Base-by-base conservation (phyloP, 2,113 vertebrate species). In the Elephantulus edwardii region DNA sequence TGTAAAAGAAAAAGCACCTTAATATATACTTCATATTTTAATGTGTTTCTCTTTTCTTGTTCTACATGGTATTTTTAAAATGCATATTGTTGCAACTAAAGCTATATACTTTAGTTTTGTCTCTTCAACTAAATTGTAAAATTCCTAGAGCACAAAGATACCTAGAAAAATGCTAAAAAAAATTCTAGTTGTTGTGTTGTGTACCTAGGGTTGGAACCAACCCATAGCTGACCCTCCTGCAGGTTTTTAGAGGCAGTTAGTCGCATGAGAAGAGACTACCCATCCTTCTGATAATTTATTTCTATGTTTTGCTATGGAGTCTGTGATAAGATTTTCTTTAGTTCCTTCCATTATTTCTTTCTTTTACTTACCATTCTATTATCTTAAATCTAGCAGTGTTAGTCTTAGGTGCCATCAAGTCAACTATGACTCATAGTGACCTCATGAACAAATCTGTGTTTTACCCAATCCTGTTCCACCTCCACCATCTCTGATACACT, bases 11-110 rank as follows among this genome's bases (percentile, higher is more conserved):
- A 70, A 42, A 88, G 86, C 1, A 10, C 44, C 72, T 26, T 83
- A 56, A 19, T n/a, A 58, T 1, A 80, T 62, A 90, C 13, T 77
- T 83, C 66, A 24, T 68, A 83, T 83, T 93, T 89, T 75, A 68
- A 74, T 89, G 86, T 83, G 26, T 8, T 88, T 71, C 90, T 62
- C 48, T 80, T 88, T 35, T 38, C 14, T 80, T 94, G 78, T 56
- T 84, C 54, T 87, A 40, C 24, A 66, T 54, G 42, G 75, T n/a
- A 74, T 77, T 38, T 77, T 89, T 82, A 44, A 66, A 42, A 64
- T 90, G 56, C 6, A 5, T 60, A 93, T 60, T 72, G 4, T 42
- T 93, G 82, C 66, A 90, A 38, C 83, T 42, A 66, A 30, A 66
- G 33, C 52, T 19, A 76, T 54, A 8, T 75, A 35, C 35, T 75